phyloP scores from a whole-genome alignment of 1,140 invertebrate species.

The Wasmannia auropunctata region DNA sequence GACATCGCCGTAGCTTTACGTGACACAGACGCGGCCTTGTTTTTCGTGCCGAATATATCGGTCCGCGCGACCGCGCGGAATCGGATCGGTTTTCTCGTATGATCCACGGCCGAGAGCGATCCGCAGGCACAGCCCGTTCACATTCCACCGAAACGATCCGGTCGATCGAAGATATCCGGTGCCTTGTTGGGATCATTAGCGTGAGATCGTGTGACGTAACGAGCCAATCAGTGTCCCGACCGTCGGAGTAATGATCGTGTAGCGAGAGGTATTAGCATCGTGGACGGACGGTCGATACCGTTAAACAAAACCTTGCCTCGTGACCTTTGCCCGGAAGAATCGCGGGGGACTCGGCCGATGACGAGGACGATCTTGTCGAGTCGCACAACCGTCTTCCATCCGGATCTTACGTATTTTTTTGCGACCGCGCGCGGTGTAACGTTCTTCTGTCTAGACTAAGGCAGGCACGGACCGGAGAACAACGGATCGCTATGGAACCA shows the following conservation, averaged over 20 bases:
- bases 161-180: slow-evolving; percentile 79
- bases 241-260: slow-evolving; percentile 81
- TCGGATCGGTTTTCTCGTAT: slow-evolving; percentile 65
- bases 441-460: slow-evolving; percentile 32
- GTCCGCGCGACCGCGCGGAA: slow-evolving; percentile 48
- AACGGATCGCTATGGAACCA: slow-evolving; percentile 50
- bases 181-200: slow-evolving; percentile 82
- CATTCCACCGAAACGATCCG: slow-evolving; percentile 79
- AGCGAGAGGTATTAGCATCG: slow-evolving; percentile 82
- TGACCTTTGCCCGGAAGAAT: slow-evolving; percentile 77
- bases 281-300: slow-evolving; percentile 79
- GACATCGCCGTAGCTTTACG: not conserved
- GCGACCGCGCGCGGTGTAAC: not conserved
- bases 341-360: slow-evolving; percentile 57
- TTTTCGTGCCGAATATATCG: slow-evolving; percentile 18
- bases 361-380: slow-evolving; percentile 73
- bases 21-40: slow-evolving; percentile 16
- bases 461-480: slow-evolving; percentile 1
- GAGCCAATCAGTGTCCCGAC: slow-evolving; percentile 80
- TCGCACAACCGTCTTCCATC: slow-evolving; percentile 52
- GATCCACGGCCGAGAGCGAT: slow-evolving; percentile 40
- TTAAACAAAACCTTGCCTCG: slow-evolving; percentile 82
- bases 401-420: slow-evolving; percentile 35
- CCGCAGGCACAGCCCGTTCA: slow-evolving; percentile 61
- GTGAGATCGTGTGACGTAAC: slow-evolving; percentile 84